Conservation (phyloP, 2,888 invertebrate species). For the Spicauda simplicius region DNA sequence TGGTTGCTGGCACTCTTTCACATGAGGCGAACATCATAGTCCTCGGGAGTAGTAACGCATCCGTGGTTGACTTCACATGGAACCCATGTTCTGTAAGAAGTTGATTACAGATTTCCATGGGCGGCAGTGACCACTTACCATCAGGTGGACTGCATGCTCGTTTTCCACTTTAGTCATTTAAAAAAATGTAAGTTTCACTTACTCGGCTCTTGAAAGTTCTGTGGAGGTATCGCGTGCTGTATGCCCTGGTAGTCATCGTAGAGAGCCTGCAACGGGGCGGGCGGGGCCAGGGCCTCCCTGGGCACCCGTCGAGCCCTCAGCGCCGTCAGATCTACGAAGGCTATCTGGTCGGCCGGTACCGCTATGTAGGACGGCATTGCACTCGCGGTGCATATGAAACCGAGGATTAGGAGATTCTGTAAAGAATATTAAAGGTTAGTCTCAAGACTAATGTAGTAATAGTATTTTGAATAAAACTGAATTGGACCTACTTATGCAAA, state of each 20-base stretch:
- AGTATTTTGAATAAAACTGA: too few relatives aligned
- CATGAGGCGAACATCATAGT: too few relatives aligned
- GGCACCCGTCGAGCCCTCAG: constrained; percentile 67
- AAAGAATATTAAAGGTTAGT: constrained; percentile 34
- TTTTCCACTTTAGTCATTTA: too few relatives aligned
- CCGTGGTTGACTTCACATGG: too few relatives aligned
- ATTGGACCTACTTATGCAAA: too few relatives aligned
- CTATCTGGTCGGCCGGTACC: constrained; percentile 85
- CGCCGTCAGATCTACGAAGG: constrained; percentile 82
- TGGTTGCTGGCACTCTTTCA: too few relatives aligned
- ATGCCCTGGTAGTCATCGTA: constrained; percentile 63
- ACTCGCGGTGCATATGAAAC: constrained; percentile 57
- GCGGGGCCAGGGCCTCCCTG: constrained; percentile 65
- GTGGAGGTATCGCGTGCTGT: constrained; percentile 25
- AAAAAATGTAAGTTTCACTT: constrained; percentile 51
- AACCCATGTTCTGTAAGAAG: too few relatives aligned
- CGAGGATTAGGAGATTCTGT: constrained; percentile 65
- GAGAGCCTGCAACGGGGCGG: constrained; percentile 59
- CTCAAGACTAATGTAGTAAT: too few relatives aligned
- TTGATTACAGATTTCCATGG: too few relatives aligned
- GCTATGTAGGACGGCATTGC: constrained; percentile 86
- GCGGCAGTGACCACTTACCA: too few relatives aligned
- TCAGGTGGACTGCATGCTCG: too few relatives aligned
- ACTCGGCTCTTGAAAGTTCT: constrained; percentile 63
- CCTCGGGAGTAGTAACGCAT: too few relatives aligned